Percentiles rank a stretch among this genome's conserved stretches.
Evolutionary conservation across 2,888 invertebrate genomes (phyloP).

Genomic region (Petrolisthes manimaculis): DNA sequence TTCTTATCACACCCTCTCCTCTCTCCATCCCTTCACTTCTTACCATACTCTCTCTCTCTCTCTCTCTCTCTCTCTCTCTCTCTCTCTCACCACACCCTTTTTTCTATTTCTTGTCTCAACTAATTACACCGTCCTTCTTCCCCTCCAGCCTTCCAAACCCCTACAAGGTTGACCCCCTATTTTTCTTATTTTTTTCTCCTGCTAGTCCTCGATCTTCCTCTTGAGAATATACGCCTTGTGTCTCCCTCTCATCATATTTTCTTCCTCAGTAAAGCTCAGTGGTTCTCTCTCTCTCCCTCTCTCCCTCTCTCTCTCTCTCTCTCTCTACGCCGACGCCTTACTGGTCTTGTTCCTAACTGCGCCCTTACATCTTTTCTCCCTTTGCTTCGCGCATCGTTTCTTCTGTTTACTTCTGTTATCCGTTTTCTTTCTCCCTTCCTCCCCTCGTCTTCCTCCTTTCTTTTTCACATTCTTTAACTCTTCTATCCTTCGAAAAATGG

Average conservation of each 20-base stretch:
- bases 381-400: background rate
- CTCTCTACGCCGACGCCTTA: too few species aligned
- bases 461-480: background rate
- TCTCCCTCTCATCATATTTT: background rate
- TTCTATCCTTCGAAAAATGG: too few species aligned
- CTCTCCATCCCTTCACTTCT: background rate
- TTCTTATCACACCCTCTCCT: background rate
- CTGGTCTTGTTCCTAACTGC: too few species aligned
- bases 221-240: background rate
- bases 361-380: background rate
- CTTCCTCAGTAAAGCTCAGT: background rate
- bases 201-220: background rate
- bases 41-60: background rate
- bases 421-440: background rate
- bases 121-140: background rate
- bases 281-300: background rate
- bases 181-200: background rate
- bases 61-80: background rate
- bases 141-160: background rate
- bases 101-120: background rate
- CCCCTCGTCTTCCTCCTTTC: background rate
- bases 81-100: background rate
- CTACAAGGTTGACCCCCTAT: background rate
- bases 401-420: background rate
- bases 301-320: background rate